A percentile compares a stretch with the other conserved stretches of the same genome.
phyloP scores from a whole-genome alignment of 2,113 vertebrate species.

The Thalassoma bifasciatum region DNA sequence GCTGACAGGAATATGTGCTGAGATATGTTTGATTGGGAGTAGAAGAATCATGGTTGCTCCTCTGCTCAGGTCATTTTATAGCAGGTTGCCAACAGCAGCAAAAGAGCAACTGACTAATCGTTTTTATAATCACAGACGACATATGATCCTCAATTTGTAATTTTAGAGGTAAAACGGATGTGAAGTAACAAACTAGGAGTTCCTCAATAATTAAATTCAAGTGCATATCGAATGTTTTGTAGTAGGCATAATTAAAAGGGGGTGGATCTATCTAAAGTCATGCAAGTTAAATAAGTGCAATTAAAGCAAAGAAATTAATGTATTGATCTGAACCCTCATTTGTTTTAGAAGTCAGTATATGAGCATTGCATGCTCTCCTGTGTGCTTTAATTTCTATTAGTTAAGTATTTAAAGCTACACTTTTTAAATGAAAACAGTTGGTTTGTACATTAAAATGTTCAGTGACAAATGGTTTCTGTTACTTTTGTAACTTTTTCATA shows the following conservation, averaged over 20 bases:
- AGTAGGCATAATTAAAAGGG: conserved; percentile 68
- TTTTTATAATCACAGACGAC: conserved; percentile 22
- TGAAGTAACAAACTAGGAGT: conserved; percentile 60
- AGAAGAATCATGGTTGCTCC: neutral
- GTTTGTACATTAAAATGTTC: neutral
- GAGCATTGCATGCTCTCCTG: conserved; percentile 2
- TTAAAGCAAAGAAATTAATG: conserved; percentile 68
- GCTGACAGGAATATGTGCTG: neutral
- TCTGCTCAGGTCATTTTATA: conserved; percentile 10
- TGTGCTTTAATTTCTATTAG: conserved; percentile 6
- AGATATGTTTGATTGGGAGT: neutral
- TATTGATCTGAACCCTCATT: conserved; percentile 70
- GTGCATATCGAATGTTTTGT: conserved; percentile 65
- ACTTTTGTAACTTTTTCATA: neutral
- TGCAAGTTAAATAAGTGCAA: conserved; percentile 73
- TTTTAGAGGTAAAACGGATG: conserved; percentile 47
- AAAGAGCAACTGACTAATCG: conserved; percentile 36
- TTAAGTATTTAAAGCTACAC: neutral
- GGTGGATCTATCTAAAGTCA: conserved; percentile 65
- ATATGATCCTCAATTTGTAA: conserved; percentile 58
- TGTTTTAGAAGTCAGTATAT: conserved; percentile 46
- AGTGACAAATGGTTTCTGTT: neutral
- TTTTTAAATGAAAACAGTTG: neutral
- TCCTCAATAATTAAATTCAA: conserved; percentile 67
- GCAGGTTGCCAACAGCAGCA: conserved; percentile 34